Base-by-base conservation (phyloP, 2,113 vertebrate genomes). In the Zosterops japonicus region DNA sequence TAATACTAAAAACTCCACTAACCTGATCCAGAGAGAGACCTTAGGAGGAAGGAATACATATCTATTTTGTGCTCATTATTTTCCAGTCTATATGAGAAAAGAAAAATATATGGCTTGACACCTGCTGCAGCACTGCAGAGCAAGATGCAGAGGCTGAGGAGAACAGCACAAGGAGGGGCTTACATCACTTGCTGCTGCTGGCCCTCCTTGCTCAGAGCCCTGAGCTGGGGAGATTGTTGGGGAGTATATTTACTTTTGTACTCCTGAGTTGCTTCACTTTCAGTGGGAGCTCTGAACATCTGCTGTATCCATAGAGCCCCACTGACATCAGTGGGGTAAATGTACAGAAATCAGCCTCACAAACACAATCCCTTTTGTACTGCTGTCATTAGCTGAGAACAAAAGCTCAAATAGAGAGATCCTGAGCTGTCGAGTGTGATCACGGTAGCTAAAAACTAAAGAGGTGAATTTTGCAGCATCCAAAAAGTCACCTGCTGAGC, bases 1-100 rank as follows among this genome's bases (percentile, higher is more conserved):
- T 93, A 87, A 68, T 39, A 28, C 39, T 90, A 52, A 94, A 92
- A 83, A 16, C 44, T 92, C 56, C 4, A 1, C 12, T 81, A 77
- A 55, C 18, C 33, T 77, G 18, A 80, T 83, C 55, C 61, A 80
- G 63, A 69, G 31, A 67, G 42, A 85, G 41, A 56, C 3, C 20
- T 88, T 44, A 61, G 65, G 86, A 83, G 53, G 50, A 76, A 75
- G 41, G 55, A 76, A 80, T 41, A 56, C 46, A 63, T 88, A 46
- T 52, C 16, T 83, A 41, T 64, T 85, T 90, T 28, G 39, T 47
- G 21, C 12, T 72, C 21, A 16, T 77, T 83, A 16, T 86, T 47
- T 57, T 87, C 23, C 39, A 20, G 27, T 71, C 59, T 69, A 13
- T 31, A 70, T 9, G 12, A 25, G 35, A 72, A 67, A 24, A 50